A percentile compares a stretch with the other conserved stretches of the same genome.
Conservation (phyloP, 2,113 vertebrate species). For the Ochotona curzoniae region DNA sequence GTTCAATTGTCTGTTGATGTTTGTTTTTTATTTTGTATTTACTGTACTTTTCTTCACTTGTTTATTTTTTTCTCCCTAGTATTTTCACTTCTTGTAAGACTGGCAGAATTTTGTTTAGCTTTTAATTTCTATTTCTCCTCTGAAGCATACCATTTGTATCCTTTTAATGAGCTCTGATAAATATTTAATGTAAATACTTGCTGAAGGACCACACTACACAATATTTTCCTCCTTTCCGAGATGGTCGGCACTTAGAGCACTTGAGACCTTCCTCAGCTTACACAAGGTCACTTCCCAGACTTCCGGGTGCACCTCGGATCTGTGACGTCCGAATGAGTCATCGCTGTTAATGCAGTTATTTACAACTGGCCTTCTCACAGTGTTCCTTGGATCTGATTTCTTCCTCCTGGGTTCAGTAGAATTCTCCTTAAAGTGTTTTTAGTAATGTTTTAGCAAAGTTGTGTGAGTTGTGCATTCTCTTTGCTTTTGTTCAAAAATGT, state of each 20-base stretch:
- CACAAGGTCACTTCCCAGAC: neutral
- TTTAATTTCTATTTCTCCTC: neutral
- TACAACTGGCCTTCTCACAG: conserved; percentile 51
- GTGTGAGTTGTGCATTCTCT: neutral
- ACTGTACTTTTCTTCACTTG: neutral
- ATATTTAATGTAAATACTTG: neutral
- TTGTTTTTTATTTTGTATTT: neutral
- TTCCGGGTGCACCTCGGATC: neutral
- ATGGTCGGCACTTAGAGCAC: neutral
- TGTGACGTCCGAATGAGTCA: neutral
- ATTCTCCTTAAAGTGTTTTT: conserved; percentile 3
- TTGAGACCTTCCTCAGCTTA: neutral
- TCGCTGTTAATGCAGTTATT: neutral
- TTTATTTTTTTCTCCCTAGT: neutral
- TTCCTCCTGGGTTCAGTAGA: neutral
- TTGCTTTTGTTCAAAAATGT: conserved; percentile 45
- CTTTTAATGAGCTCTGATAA: neutral
- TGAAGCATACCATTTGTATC: neutral
- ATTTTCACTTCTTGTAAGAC: neutral
- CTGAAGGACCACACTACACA: neutral
- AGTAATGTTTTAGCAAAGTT: conserved; percentile 13
- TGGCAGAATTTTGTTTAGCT: neutral
- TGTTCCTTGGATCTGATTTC: neutral
- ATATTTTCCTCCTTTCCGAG: neutral
- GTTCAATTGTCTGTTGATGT: neutral